Evolutionary conservation across 2,797 vertebrate species (phyloP).

Genomic region (Mallotus villosus): DNA sequence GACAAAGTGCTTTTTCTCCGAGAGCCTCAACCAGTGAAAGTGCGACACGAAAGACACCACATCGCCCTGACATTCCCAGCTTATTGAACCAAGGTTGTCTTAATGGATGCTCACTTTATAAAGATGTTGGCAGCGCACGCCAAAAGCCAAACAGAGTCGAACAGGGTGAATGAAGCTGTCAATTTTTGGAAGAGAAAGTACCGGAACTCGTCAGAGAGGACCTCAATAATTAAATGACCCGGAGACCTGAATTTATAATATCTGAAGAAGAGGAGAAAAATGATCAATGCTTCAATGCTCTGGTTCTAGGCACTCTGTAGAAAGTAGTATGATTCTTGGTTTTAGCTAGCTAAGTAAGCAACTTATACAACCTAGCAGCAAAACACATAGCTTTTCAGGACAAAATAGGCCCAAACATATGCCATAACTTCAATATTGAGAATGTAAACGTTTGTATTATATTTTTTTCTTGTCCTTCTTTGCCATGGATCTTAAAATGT

Average conservation of each 20-base stretch:
- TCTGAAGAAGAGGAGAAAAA: not conserved
- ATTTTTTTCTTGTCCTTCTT: no score
- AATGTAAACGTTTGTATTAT: no score
- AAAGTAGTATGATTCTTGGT: not conserved
- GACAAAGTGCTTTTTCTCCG: slow-evolving; percentile 10
- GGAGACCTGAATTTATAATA: slow-evolving; percentile 17
- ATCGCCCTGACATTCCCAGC: not conserved
- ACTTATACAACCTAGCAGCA: not conserved
- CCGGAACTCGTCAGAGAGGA: not conserved
- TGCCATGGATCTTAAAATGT: no score
- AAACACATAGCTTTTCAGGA: no score
- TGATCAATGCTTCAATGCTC: slow-evolving; percentile 21
- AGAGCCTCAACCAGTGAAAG: not conserved
- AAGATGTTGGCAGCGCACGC: not conserved
- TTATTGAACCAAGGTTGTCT: not conserved
- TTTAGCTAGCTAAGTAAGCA: no score
- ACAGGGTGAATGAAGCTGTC: slow-evolving; percentile 4
- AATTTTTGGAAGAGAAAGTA: slow-evolving; percentile 10
- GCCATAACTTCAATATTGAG: no score
- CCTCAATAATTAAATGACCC: slow-evolving; percentile 26
- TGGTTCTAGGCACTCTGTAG: not conserved
- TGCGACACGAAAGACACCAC: not conserved
- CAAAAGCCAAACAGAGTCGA: not conserved
- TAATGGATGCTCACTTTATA: not conserved
- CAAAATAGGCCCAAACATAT: no score